These are phyloP conservation scores for Rousettus madagascariensis DNA, from an alignment of 2,797 vertebrate genomes.

Conservation along the genomic window DNA sequence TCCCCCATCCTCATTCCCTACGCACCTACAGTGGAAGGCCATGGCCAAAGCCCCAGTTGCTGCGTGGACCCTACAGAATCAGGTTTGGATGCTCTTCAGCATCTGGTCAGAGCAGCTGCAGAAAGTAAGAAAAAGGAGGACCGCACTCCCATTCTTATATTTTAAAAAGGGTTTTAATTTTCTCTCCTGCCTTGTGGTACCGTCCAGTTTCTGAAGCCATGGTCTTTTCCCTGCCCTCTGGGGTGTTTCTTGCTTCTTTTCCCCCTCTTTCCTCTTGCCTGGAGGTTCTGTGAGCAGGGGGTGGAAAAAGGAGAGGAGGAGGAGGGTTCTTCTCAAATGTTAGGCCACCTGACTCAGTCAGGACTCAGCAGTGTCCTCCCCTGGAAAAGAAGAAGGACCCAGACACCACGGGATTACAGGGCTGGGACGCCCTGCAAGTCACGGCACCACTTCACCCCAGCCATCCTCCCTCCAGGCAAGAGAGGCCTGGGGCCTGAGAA, in stretches of 20 bases:
- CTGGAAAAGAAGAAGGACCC: not conserved
- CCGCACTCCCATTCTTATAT: not conserved
- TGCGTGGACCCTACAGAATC: rapidly evolving
- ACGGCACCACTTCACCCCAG: not conserved
- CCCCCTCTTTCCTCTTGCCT: not conserved
- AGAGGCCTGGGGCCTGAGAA: not conserved
- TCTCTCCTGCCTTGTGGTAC: not conserved
- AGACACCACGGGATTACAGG: not conserved
- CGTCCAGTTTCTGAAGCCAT: not conserved
- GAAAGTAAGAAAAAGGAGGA: not conserved
- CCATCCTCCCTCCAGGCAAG: not conserved
- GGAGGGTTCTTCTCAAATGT: not conserved
- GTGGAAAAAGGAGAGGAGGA: not conserved
- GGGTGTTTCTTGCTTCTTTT: not conserved
- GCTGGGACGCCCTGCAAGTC: not conserved
- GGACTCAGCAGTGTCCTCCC: not conserved
- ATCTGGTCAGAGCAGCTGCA: not conserved
- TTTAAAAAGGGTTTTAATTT: not conserved
- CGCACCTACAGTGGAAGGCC: not conserved
- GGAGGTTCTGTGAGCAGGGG: not conserved
- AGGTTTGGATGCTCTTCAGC: not conserved
- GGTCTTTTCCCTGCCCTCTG: not conserved
- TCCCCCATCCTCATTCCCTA: too few relatives aligned
- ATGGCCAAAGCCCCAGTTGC: not conserved
- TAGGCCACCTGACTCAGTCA: not conserved